These are phyloP conservation scores for Pheosia gnoma DNA, from an alignment of 2,888 invertebrate species.

Conservation along the genomic window DNA sequence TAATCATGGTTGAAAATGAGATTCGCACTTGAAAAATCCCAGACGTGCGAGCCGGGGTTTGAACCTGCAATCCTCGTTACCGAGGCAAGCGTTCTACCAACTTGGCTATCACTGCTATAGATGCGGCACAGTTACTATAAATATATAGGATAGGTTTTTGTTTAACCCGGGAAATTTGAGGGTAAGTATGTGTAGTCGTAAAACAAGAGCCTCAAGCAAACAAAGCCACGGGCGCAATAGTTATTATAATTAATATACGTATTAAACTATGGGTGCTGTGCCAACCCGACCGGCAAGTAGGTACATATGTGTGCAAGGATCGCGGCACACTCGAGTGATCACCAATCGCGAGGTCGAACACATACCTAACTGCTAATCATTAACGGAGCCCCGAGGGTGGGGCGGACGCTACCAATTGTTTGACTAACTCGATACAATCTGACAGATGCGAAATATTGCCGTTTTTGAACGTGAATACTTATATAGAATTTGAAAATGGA, in stretches of 20 bases:
- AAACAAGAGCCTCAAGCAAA: too few species aligned
- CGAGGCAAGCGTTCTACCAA: too few species aligned
- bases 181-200: too few species aligned
- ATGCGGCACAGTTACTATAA: too few species aligned
- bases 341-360: slow-evolving; percentile 67
- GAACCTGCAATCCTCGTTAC: too few species aligned
- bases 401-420: slow-evolving; percentile 51
- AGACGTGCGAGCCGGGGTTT: too few species aligned
- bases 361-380: slow-evolving; percentile 61
- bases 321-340: slow-evolving; percentile 58
- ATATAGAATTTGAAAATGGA: background rate
- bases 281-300: slow-evolving; percentile 1
- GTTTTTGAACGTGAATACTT: background rate
- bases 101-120: too few species aligned
- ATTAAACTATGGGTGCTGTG: background rate
- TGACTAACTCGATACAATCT: background rate
- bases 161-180: too few species aligned
- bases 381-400: slow-evolving; percentile 62
- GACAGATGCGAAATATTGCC: background rate
- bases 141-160: too few species aligned
- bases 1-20: too few species aligned
- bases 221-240: too few species aligned
- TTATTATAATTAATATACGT: background rate
- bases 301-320: slow-evolving; percentile 33
- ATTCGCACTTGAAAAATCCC: too few species aligned